These are phyloP conservation scores for Agapornis canus DNA, from an alignment of 2,797 vertebrate genomes.

Conservation along the genomic window DNA sequence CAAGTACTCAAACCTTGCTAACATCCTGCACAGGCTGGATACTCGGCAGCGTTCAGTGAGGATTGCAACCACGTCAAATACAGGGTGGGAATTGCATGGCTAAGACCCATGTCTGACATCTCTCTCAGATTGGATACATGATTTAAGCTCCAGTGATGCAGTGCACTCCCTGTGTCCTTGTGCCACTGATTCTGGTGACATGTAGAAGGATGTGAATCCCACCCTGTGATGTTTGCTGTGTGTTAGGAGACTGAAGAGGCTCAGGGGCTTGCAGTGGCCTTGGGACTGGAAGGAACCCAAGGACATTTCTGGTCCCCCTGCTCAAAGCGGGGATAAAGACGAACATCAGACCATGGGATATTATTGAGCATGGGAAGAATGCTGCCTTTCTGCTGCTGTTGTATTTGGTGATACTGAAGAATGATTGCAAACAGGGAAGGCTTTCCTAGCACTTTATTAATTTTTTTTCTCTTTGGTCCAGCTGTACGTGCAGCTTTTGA, in stretches of 20 bases:
- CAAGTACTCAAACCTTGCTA: not conserved
- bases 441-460: rapidly evolving
- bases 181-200: rapidly evolving
- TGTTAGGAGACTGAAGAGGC: rapidly evolving
- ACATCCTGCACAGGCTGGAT: rapidly evolving
- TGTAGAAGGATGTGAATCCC: rapidly evolving
- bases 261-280: rapidly evolving
- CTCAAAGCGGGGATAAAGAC: not conserved
- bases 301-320: not conserved
- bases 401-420: rapidly evolving
- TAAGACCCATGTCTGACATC: rapidly evolving
- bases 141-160: rapidly evolving
- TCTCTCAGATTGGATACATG: rapidly evolving
- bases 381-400: not conserved
- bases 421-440: not conserved
- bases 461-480: not conserved
- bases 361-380: not conserved
- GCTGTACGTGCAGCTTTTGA: not conserved
- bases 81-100: not conserved
- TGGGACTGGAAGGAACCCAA: too few relatives aligned
- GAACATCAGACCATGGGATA: not conserved
- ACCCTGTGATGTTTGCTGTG: rapidly evolving
- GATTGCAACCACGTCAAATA: rapidly evolving
- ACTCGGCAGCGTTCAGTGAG: not conserved
- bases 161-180: rapidly evolving